Percentiles rank a stretch among this genome's conserved stretches.
Conservation (phyloP, 2,797 vertebrate genomes). For the Myotis findleyi region DNA sequence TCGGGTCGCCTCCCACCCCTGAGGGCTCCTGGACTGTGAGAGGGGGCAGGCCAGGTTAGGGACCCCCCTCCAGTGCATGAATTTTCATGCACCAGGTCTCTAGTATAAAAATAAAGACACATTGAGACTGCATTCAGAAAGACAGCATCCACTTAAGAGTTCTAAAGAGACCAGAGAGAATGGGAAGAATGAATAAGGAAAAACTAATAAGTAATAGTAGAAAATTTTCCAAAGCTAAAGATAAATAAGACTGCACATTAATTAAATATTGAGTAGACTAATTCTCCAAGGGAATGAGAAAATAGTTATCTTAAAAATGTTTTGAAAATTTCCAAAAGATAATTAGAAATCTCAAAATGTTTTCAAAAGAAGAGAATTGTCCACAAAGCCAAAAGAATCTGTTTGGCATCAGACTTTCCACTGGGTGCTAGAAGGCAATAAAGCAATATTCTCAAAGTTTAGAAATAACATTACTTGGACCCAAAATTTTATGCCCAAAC, state of each 20-base stretch:
- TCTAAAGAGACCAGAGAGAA: not conserved
- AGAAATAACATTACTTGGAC: not conserved
- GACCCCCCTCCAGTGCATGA: no score
- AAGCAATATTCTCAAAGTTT: not conserved
- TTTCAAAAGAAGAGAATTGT: not conserved
- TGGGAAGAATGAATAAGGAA: not conserved
- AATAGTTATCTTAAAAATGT: not conserved
- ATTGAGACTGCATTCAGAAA: not conserved
- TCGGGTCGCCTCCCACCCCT: no score
- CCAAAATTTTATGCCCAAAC: not conserved
- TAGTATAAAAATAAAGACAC: not conserved
- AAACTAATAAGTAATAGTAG: not conserved
- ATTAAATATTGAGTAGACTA: not conserved
- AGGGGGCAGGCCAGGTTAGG: no score
- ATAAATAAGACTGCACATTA: not conserved
- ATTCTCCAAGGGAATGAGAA: not conserved
- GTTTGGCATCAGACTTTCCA: not conserved
- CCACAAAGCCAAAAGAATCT: not conserved
- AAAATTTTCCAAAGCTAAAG: not conserved
- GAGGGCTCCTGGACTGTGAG: no score
- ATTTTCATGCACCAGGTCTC: no score
- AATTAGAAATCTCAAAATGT: conserved; percentile 14
- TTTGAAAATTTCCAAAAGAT: not conserved
- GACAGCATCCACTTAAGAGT: not conserved
- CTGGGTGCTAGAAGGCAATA: not conserved